These are phyloP conservation scores for Erebia aethiops DNA, from an alignment of 2,888 invertebrate species.

Conservation along the genomic window DNA sequence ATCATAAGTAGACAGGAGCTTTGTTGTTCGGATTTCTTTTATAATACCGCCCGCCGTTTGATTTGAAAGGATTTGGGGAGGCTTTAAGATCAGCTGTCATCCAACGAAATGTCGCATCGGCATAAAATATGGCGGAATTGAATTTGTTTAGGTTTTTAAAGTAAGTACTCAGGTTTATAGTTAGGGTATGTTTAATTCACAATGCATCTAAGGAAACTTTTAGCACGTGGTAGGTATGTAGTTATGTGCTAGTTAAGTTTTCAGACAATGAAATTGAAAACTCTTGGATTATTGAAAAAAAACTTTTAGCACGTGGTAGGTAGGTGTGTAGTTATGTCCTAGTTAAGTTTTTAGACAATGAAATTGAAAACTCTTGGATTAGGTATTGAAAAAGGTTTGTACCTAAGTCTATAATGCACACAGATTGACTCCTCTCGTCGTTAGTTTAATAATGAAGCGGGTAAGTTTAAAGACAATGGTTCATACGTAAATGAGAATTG, in stretches of 20 bases:
- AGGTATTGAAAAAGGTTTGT: too few species aligned
- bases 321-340: not conserved
- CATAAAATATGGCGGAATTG: constrained; percentile 20
- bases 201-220: not conserved
- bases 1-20: constrained; percentile 41
- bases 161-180: not conserved
- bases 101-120: constrained; percentile 22
- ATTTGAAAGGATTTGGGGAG: constrained; percentile 37
- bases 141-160: not conserved
- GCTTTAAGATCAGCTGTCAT: constrained; percentile 31
- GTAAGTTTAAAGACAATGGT: constrained; percentile 5
- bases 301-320: not conserved
- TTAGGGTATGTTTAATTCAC: not conserved
- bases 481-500: constrained; percentile 23
- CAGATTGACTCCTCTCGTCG: not conserved
- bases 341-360: not conserved
- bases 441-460: not conserved
- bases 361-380: too few species aligned
- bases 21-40: constrained; percentile 40
- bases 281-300: too few species aligned
- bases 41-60: constrained; percentile 38
- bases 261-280: not conserved
- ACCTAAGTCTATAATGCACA: not conserved
- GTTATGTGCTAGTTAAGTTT: not conserved
- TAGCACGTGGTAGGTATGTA: not conserved